Base-by-base conservation (phyloP, 2,113 vertebrate species). In the Microcebus tavaratra region DNA sequence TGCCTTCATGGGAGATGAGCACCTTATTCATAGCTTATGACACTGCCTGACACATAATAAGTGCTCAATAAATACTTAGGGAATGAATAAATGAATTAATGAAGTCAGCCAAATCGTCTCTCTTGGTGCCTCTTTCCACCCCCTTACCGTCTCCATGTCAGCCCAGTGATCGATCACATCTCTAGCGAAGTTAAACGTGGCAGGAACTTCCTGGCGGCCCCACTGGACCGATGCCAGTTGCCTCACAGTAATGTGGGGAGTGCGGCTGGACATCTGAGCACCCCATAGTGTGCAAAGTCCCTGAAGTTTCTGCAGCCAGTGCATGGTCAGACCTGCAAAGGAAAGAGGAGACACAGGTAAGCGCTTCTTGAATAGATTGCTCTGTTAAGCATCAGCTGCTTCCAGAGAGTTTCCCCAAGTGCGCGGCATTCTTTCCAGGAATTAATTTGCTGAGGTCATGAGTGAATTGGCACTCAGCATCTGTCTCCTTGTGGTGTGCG, bases 141-240 rank as follows among this genome's bases (percentile, higher is more conserved):
- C 48, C 23, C 0, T 96, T 97, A 99, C 99, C 99, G 99, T 99
- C 97, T 99, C 99, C 81, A 98, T 97, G 34, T 96, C 95, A 73
- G 99, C 97, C 99, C 99, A 99, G 61, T 97, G 98, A 88, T 99
- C 99, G n/a, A 99, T 86, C 7, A 99, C 98, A 78, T 99, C 98
- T 76, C 96, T 98, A 31, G 99, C 99, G 93, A 99, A 99, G 97
- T 99, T 99, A 63, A 99, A 99, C 84, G 98, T 98, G 39, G 98
- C 78, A 2, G 99, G 99, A 18, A 98, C 88, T 86, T 98, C 97
- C 29, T 97, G 97, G 65, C 97, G 96, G 0, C 96, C 97, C 9
- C 6, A 89, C 29, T 88, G 98, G 75, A 98, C 2, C 0, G 98
- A 81, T 42, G 98, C 87, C 0, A 96, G 88, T 31, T 97, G 83